These are phyloP conservation scores for Chironomus riparius DNA, from an alignment of 2,888 invertebrate genomes.

Conservation along the genomic window DNA sequence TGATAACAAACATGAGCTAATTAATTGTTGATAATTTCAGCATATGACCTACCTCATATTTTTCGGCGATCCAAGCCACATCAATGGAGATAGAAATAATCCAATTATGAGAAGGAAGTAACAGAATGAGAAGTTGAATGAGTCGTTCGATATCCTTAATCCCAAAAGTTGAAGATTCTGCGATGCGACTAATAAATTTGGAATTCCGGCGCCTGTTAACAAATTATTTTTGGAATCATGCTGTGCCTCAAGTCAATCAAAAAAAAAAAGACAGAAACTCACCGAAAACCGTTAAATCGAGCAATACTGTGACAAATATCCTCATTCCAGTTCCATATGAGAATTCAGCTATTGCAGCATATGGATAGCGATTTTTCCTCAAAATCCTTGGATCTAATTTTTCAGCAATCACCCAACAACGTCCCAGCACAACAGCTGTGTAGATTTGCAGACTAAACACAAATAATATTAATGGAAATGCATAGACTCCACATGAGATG, in stretches of 20 bases:
- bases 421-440: slow-evolving; percentile 68
- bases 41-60: slow-evolving; percentile 68
- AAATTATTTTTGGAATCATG: neutral
- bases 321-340: slow-evolving; percentile 59
- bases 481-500: slow-evolving; percentile 66
- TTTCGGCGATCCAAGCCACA: slow-evolving; percentile 85
- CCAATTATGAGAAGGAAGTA: slow-evolving; percentile 75
- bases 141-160: slow-evolving; percentile 54
- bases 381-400: slow-evolving; percentile 57
- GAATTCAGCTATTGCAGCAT: slow-evolving; percentile 73
- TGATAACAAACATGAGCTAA: no score
- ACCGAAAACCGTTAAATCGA: slow-evolving; percentile 62
- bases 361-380: slow-evolving; percentile 61
- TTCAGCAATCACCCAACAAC: slow-evolving; percentile 73
- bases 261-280: no score
- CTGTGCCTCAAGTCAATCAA: neutral
- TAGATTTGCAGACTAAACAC: slow-evolving; percentile 67
- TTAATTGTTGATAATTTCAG: no score
- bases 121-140: slow-evolving; percentile 65
- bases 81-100: slow-evolving; percentile 62
- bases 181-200: slow-evolving; percentile 73
- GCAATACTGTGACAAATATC: slow-evolving; percentile 55
- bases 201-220: slow-evolving; percentile 56
- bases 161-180: slow-evolving; percentile 72
- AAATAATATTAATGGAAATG: slow-evolving; percentile 56